Conservation (phyloP, 2,888 invertebrate genomes). For the Mayetiola destructor region DNA sequence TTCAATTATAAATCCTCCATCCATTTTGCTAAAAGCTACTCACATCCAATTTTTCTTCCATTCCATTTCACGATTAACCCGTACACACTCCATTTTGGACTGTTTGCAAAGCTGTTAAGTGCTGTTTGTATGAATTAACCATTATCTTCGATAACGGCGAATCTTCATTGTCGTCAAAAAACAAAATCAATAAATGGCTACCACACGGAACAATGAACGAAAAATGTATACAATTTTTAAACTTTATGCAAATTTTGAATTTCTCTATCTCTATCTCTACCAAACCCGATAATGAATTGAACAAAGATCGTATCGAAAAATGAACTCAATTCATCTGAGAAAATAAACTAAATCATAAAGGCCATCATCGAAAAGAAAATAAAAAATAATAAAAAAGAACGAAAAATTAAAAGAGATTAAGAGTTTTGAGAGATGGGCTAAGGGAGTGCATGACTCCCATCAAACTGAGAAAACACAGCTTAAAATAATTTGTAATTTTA, state of each 20-base stretch:
- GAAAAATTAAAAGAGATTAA: neutral
- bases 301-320: too few relatives aligned
- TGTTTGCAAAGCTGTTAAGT: neutral
- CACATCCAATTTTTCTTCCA: neutral
- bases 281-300: neutral
- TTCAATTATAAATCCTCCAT: too few relatives aligned
- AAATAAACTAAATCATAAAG: neutral
- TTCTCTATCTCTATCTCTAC: neutral
- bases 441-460: too few relatives aligned
- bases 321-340: neutral
- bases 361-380: neutral
- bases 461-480: neutral
- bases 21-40: neutral
- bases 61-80: conserved; percentile 8
- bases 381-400: neutral
- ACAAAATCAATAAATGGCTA: neutral
- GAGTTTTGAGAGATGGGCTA: too few relatives aligned
- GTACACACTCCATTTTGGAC: neutral
- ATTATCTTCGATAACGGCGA: neutral
- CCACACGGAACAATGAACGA: neutral
- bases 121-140: neutral
- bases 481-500: conserved; percentile 9
- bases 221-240: neutral
- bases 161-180: neutral
- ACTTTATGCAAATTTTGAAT: conserved; percentile 3